phyloP scores from a whole-genome alignment of 2,113 vertebrate genomes.

The Pyxicephalus adspersus region DNA sequence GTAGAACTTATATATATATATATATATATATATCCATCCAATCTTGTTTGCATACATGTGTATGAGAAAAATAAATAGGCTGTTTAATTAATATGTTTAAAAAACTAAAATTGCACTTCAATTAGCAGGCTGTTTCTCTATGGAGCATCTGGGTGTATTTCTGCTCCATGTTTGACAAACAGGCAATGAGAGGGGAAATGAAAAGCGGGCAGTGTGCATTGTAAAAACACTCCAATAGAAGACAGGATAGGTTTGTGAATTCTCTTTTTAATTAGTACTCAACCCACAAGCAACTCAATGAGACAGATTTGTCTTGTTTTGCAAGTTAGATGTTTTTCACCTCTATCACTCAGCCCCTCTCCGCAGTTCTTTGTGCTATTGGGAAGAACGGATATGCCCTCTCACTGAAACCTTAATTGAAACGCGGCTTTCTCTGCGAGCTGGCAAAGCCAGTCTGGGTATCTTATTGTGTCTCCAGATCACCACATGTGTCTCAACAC shows the following conservation, averaged over 20 bases:
- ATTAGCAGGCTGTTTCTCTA: slow-evolving; percentile 10
- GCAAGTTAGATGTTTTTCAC: slow-evolving; percentile 89
- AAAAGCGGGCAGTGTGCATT: slow-evolving; percentile 75
- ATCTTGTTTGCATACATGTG: no score
- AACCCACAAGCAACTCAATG: slow-evolving; percentile 81
- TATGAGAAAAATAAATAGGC: no score
- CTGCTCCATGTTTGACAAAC: slow-evolving; percentile 84
- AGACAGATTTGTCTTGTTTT: slow-evolving; percentile 91
- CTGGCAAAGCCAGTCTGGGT: slow-evolving; percentile 85
- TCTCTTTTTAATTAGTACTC: slow-evolving; percentile 90
- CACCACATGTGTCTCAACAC: slow-evolving; percentile 85
- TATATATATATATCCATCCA: no score
- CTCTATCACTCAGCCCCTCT: slow-evolving; percentile 65
- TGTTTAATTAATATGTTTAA: no score
- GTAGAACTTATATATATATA: no score
- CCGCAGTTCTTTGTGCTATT: slow-evolving; percentile 87
- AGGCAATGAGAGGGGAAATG: slow-evolving; percentile 84
- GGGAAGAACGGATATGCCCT: slow-evolving; percentile 89
- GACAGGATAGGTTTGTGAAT: slow-evolving; percentile 84
- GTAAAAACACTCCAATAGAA: slow-evolving; percentile 75
- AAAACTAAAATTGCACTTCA: background rate
- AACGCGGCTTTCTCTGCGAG: slow-evolving; percentile 83
- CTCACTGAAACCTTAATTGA: slow-evolving; percentile 94
- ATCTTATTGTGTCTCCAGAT: slow-evolving; percentile 81
- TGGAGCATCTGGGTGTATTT: slow-evolving; percentile 84